phyloP scores from a whole-genome alignment of 2,888 invertebrate genomes.

The Eupithecia dodoneata region DNA sequence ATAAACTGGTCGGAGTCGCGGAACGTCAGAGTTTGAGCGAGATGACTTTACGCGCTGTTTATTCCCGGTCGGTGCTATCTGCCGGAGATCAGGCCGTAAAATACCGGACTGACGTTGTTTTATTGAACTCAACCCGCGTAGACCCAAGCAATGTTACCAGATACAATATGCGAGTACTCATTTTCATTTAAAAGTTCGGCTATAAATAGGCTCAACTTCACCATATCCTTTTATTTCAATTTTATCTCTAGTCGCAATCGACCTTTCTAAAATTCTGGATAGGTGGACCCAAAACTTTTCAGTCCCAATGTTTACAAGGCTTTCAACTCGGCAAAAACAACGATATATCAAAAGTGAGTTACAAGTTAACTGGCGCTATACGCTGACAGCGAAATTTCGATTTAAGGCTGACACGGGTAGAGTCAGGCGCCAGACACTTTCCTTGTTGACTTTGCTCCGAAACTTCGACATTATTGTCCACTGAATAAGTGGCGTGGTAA shows the following conservation, averaged over 20 bases:
- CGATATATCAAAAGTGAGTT: constrained; percentile 82
- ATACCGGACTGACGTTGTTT: constrained; percentile 67
- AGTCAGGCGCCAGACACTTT: constrained; percentile 36
- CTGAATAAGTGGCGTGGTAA: constrained; percentile 56
- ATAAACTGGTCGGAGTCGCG: constrained; percentile 26
- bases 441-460: constrained; percentile 63
- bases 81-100: constrained; percentile 69
- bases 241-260: constrained; percentile 47
- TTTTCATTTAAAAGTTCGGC: constrained; percentile 53
- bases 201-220: constrained; percentile 16
- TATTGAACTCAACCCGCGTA: constrained; percentile 62
- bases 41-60: constrained; percentile 69
- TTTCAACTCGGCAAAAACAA: constrained; percentile 75
- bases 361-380: constrained; percentile 74
- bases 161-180: constrained; percentile 63
- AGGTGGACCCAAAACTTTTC: constrained; percentile 70
- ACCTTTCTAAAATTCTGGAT: constrained; percentile 55
- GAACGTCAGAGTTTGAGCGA: constrained; percentile 50
- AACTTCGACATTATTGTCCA: constrained; percentile 55
- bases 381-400: constrained; percentile 67
- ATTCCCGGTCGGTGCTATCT: constrained; percentile 63
- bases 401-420: constrained; percentile 69
- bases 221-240: constrained; percentile 29
- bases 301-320: constrained; percentile 72
- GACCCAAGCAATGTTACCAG: constrained; percentile 59